Evolutionary conservation across 1,140 invertebrate genomes (phyloP), one percentile per base, ranked within the genome.

Genomic region (Branchinecta lindahli): DNA sequence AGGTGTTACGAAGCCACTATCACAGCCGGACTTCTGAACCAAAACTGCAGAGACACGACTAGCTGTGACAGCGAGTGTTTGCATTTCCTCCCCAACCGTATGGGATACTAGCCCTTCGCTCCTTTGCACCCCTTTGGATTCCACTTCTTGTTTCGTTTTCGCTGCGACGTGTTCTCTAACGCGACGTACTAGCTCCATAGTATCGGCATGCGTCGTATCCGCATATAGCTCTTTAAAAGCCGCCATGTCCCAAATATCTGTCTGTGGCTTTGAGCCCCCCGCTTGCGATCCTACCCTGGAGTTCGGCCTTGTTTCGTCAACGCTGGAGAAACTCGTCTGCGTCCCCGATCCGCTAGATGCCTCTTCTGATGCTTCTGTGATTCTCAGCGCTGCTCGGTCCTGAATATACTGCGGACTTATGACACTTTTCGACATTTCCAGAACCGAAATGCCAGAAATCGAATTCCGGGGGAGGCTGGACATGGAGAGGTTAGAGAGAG

Each of bases 321-420:
- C 18, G 18, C 12, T 15, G 52, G 52, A 61, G 33, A 33, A 33
- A 33, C 33, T 33, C 33, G 33, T 33, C 5, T 33, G 33, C 12
- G 52, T 61, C 18, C 18, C 12, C 2, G 52, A 20, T 20, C 18
- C 52, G 18, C 18, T 20, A 61, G 52, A 61, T 15, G 12, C 18
- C 18, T 61, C 52, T 6, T 61, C 52, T 61, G 52, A 15, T 15
- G 52, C 52, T 20, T 61, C 52, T 15, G 12, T 61, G 18, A 61
- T 61, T 20, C 52, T 61, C 52, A 61, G 18, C 18, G 52, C 52
- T 61, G 52, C 52, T 61, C 52, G 52, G 18, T 61, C 52, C 52
- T 61, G 52, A 4, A 61, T 20, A 61, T 61, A 61, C 52, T 61
- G 52, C 18, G 52, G 18, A 15, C 12, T 61, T 3, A 61, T 12